Percentiles rank a stretch among this genome's conserved stretches.
These are phyloP conservation scores for Argyrosomus japonicus DNA, from an alignment of 2,113 vertebrate species.

Conservation along the genomic window DNA sequence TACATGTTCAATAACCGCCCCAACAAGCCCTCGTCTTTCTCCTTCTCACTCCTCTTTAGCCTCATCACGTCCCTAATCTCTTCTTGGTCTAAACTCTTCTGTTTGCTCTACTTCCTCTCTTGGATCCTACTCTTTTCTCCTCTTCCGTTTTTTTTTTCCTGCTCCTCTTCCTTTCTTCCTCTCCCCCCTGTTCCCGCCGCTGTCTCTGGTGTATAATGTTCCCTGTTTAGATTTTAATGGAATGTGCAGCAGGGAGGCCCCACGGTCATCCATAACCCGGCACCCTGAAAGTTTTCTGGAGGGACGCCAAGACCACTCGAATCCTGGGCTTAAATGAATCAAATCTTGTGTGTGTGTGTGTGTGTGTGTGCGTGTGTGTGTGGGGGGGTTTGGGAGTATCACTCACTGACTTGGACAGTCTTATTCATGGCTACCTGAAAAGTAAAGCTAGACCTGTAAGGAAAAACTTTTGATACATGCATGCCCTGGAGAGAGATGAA, in stretches of 20 bases:
- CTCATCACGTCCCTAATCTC: not conserved
- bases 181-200: constrained; percentile 7
- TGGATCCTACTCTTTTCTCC: not conserved
- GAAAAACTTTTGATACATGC: not conserved
- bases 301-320: constrained; percentile 26
- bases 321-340: constrained; percentile 47
- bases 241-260: constrained; percentile 66
- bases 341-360: constrained; percentile 4
- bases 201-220: constrained; percentile 55
- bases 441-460: not conserved
- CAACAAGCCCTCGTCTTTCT: not conserved
- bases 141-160: not conserved
- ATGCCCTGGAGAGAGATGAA: not conserved
- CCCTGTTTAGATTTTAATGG: constrained; percentile 74
- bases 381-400: constrained; percentile 31
- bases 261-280: constrained; percentile 62
- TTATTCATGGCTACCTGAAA: constrained; percentile 17
- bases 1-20: not conserved
- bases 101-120: not conserved
- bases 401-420: constrained; percentile 22
- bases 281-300: constrained; percentile 55
- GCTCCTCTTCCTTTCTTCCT: not conserved
- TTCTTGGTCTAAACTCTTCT: not conserved
- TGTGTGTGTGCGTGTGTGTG: too few species aligned
- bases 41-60: not conserved